Conservation (phyloP, 2,888 invertebrate genomes). For the Dryadula phaetusa region DNA sequence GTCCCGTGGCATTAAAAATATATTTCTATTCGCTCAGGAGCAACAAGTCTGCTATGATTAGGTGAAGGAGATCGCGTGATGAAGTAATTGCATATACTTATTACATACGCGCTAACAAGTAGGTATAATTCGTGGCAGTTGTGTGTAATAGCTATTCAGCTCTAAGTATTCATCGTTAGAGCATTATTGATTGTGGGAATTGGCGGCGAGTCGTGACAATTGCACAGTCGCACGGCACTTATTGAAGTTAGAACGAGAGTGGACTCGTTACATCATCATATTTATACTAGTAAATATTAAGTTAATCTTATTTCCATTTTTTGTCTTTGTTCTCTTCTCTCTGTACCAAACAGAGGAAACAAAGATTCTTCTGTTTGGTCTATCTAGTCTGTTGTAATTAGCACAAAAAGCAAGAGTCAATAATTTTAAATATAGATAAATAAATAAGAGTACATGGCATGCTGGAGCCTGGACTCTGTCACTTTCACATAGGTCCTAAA, state of each 20-base stretch:
- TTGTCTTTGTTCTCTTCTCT: no score
- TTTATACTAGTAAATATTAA: neutral
- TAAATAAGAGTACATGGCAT: no score
- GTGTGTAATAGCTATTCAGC: neutral
- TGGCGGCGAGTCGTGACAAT: neutral
- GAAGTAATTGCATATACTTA: neutral
- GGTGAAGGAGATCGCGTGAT: neutral
- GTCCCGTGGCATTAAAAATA: no score
- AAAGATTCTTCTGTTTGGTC: no score
- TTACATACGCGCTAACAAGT: neutral
- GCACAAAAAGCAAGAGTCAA: no score
- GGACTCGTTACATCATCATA: neutral
- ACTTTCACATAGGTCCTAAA: no score
- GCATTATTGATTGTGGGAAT: constrained; percentile 7
- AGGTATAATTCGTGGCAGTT: neutral
- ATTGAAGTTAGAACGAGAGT: neutral
- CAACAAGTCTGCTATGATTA: neutral
- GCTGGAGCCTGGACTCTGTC: no score
- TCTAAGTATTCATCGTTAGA: neutral
- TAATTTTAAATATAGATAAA: no score
- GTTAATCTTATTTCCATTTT: no score
- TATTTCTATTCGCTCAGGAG: neutral
- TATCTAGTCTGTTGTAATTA: no score
- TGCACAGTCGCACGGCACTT: neutral
- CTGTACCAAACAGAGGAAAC: no score